These are phyloP conservation scores for Brienomyrus longianalis DNA, from an alignment of 2,113 vertebrate species.

Conservation along the genomic window DNA sequence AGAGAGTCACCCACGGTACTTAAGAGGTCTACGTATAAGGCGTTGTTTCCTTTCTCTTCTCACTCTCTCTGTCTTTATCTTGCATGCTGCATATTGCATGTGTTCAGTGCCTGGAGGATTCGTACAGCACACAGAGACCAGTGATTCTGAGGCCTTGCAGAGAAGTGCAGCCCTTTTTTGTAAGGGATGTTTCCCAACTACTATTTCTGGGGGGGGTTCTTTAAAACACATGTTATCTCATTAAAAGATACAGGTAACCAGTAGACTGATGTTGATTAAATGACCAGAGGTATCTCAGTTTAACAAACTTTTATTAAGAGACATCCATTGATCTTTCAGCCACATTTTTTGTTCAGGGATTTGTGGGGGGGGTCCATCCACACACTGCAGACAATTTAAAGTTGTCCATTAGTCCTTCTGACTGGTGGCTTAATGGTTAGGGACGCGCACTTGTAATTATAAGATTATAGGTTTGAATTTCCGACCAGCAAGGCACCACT, in stretches of 20 bases:
- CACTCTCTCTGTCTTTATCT: background rate
- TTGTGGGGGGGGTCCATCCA: background rate
- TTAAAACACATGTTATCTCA: background rate
- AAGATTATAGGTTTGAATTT: too few relatives aligned
- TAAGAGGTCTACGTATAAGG: background rate
- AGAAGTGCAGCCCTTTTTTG: conserved; percentile 18
- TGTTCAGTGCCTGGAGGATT: background rate
- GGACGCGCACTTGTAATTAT: too few relatives aligned
- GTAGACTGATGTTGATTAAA: background rate
- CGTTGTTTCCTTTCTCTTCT: background rate
- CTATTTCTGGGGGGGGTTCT: background rate
- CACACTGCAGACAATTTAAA: background rate
- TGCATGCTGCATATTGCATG: background rate
- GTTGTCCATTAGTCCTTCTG: too few relatives aligned
- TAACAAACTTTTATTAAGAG: background rate
- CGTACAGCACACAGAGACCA: background rate
- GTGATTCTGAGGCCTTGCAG: conserved; percentile 29
- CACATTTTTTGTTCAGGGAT: background rate
- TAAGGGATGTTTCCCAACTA: conserved; percentile 21
- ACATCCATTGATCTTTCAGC: background rate
- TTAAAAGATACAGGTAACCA: background rate
- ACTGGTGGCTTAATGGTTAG: too few relatives aligned
- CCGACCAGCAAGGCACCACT: too few relatives aligned
- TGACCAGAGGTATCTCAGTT: background rate
- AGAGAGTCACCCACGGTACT: background rate